Evolutionary conservation across 1,140 invertebrate species (phyloP), one percentile per base, ranked within the genome.

Genomic region (Drosophila rhopaloa): DNA sequence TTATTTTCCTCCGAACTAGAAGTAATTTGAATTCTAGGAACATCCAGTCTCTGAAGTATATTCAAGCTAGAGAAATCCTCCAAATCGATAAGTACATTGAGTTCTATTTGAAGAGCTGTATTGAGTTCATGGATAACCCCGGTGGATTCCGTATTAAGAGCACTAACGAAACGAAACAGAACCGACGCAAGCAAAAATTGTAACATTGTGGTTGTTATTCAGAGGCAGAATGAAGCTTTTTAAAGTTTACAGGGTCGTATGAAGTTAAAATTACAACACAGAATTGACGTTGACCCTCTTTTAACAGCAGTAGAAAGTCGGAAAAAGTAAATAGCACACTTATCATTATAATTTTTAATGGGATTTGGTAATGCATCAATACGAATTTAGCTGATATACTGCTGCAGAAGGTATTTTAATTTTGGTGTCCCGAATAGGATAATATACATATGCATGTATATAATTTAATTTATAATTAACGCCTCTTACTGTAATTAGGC

Each of bases 71-170:
- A 4, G 1, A 5, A 7, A 9, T 61, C 9, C 2, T 65, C 35
- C 10, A 70, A 44, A 13, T 86, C 62, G 0, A 86, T 46, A 4
- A 78, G 47, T 14, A 85, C 50, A 43, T 85, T 79, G 0, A 86
- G 65, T 13, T 67, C 24, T 4, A 9, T 72, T 16, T 53, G 24
- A 19, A 63, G 46, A 4, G 6, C 63, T 1, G 1, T 0, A 16
- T 78, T 81, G 7, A 85, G 53, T 35, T 60, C 29, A 4, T 11
- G 48, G 8, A 85, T 2, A 1, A 53, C n/a, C 19, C 51, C 14
- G 5, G 8, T 14, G 6, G 53, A 7, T 29, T 16, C 11, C 29
- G 9, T 6, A 3, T 11, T 9, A 16, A 14, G 0, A 46, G 46
- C 32, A 27, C 32, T 9, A 1, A 19, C n/a, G 35, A 48, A n/a